A percentile compares a stretch with the other conserved stretches of the same genome.
Evolutionary conservation across 2,113 vertebrate genomes (phyloP).

Genomic region (Tretioscincus oriximinensis): DNA sequence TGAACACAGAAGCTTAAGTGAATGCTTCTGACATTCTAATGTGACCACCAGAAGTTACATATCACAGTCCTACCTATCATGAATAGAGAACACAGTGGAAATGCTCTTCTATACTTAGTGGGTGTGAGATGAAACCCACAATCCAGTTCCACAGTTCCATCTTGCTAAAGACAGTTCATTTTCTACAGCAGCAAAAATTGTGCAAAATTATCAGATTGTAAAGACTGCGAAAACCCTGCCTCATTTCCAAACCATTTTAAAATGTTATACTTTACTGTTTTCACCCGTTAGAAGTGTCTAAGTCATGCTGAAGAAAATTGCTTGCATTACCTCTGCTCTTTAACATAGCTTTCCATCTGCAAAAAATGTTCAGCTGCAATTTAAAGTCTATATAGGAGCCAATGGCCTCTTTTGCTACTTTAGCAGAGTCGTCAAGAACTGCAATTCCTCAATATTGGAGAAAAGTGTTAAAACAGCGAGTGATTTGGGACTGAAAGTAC

Average conservation of each 20-base stretch:
- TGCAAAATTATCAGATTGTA: conserved; percentile 31
- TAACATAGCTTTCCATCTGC: neutral
- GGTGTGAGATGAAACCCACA: neutral
- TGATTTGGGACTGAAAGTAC: neutral
- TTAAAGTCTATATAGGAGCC: neutral
- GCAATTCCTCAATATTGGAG: neutral
- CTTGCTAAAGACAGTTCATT: conserved; percentile 29
- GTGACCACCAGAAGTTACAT: conserved; percentile 4
- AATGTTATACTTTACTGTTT: neutral
- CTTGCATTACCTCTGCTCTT: neutral
- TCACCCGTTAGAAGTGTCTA: neutral
- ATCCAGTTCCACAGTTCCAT: conserved; percentile 4
- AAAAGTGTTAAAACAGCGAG: neutral
- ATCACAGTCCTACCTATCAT: neutral
- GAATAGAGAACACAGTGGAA: neutral
- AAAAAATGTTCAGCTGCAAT: neutral
- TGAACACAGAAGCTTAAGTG: conserved; percentile 30
- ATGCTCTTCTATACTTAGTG: neutral
- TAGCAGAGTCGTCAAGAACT: neutral
- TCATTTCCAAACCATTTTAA: neutral
- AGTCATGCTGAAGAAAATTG: conserved; percentile 1
- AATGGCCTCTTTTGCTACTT: neutral
- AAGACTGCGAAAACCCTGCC: conserved; percentile 9
- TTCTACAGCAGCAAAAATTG: neutral
- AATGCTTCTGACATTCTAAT: conserved; percentile 37